Evolutionary conservation across 2,888 invertebrate genomes (phyloP).

Genomic region (Choreutis nemorana): DNA sequence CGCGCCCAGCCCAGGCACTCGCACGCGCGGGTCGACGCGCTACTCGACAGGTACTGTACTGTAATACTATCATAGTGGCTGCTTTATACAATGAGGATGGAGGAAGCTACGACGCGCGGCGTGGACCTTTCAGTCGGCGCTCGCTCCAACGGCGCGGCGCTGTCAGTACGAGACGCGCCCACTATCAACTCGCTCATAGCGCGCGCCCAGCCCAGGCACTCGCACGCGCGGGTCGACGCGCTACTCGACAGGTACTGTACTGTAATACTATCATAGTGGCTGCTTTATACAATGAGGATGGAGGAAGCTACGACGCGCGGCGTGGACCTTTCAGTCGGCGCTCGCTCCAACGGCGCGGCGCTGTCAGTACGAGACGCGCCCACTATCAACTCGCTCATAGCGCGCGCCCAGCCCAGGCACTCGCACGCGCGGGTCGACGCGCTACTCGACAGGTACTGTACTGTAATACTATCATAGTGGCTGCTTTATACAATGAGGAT

Average conservation of each 20-base stretch:
- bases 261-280: too few relatives aligned
- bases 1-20: constrained; percentile 24
- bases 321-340: too few relatives aligned
- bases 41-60: constrained; percentile 54
- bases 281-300: too few relatives aligned
- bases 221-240: constrained; percentile 41
- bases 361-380: constrained; percentile 71
- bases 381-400: constrained; percentile 69
- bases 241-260: constrained; percentile 45
- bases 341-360: constrained; percentile 34
- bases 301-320: too few relatives aligned
- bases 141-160: constrained; percentile 25
- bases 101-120: too few relatives aligned
- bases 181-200: constrained; percentile 69
- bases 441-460: constrained; percentile 49
- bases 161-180: constrained; percentile 70
- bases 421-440: constrained; percentile 41
- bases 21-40: constrained; percentile 40
- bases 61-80: too few relatives aligned
- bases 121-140: constrained; percentile 62
- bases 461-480: too few relatives aligned
- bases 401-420: constrained; percentile 25
- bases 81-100: too few relatives aligned
- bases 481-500: too few relatives aligned
- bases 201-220: constrained; percentile 22